Evolutionary conservation across 2,113 vertebrate species (phyloP), one percentile per base, ranked within the genome.

Genomic region (Cromileptes altivelis): DNA sequence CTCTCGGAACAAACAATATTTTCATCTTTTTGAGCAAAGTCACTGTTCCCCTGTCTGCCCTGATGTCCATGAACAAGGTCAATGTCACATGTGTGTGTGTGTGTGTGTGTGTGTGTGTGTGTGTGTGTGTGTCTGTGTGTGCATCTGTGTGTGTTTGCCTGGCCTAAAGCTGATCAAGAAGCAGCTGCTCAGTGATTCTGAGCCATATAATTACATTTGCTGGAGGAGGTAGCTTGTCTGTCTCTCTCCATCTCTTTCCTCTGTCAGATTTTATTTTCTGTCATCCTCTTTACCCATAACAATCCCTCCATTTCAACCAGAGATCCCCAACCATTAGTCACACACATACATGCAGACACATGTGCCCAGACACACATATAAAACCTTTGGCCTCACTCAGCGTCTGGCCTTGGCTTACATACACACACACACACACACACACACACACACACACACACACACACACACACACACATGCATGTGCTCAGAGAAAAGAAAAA

Each of bases 181-280:
- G 49, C 68, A 70, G 50, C 50, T 70, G 50, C 68, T 70, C 68
- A n/a, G 68, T 33, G 76, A 79, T 78, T 75, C 61, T 42, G 53
- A 52, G 73, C 47, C 81, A 81, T 63, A 71, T 81, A 83, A 91
- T 88, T 80, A 77, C 81, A 82, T 89, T 87, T 91, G 62, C 84
- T 76, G 69, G 69, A 87, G 90, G 82, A 87, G 78, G 52, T 62
- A 64, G 77, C 83, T 64, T 40, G 55, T 76, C 74, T 78, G 82
- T 84, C 74, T 72, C 71, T 67, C 11, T 62, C 71, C 47, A 64
- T 85, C 90, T 67, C 25, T 64, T 60, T 60, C 61, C 53, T 53
- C 70, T 18, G 72, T 75, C 76, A 70, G 25, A 70, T 81, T 77
- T 84, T 75, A 56, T 67, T 75, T 58, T 84, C 87, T 60, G 63